phyloP scores from a whole-genome alignment of 1,140 invertebrate genomes.

The Leguminivora glycinivorella region DNA sequence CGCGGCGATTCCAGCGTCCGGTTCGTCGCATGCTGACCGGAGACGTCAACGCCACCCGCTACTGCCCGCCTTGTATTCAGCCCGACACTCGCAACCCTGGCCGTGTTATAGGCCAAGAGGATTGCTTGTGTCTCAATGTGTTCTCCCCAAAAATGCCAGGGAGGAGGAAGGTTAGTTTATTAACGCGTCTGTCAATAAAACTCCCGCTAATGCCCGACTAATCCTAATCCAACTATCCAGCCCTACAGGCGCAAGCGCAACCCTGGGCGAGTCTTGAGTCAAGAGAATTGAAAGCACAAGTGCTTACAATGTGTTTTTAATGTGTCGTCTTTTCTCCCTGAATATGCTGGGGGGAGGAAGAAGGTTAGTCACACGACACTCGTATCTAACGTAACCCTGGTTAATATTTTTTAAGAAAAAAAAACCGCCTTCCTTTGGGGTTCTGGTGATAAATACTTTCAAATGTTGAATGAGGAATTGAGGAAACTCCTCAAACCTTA shows the following conservation, averaged over 20 bases:
- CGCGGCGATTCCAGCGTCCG: constrained; percentile 81
- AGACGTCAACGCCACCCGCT: constrained; percentile 76
- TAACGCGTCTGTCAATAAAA: neutral
- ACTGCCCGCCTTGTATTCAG: constrained; percentile 80
- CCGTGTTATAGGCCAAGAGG: constrained; percentile 82
- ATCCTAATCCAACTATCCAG: too few relatives aligned
- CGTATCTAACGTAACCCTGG: too few relatives aligned
- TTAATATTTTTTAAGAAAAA: too few relatives aligned
- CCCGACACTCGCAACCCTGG: constrained; percentile 59
- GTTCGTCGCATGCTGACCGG: constrained; percentile 76
- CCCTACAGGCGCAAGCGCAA: neutral
- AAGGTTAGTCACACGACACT: too few relatives aligned
- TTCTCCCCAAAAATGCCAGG: constrained; percentile 84
- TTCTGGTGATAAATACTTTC: too few relatives aligned
- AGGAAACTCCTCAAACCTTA: too few relatives aligned
- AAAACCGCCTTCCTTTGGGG: too few relatives aligned
- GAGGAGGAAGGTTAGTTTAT: constrained; percentile 60
- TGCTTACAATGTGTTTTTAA: constrained; percentile 89
- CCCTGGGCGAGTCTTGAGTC: neutral
- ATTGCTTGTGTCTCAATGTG: constrained; percentile 89
- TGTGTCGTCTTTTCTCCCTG: too few relatives aligned
- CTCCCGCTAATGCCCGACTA: constrained; percentile 63
- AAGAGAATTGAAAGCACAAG: constrained; percentile 62
- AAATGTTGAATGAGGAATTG: too few relatives aligned
- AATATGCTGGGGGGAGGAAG: constrained; percentile 79